Base-by-base conservation (phyloP, 2,797 vertebrate species). In the Emys orbicularis region DNA sequence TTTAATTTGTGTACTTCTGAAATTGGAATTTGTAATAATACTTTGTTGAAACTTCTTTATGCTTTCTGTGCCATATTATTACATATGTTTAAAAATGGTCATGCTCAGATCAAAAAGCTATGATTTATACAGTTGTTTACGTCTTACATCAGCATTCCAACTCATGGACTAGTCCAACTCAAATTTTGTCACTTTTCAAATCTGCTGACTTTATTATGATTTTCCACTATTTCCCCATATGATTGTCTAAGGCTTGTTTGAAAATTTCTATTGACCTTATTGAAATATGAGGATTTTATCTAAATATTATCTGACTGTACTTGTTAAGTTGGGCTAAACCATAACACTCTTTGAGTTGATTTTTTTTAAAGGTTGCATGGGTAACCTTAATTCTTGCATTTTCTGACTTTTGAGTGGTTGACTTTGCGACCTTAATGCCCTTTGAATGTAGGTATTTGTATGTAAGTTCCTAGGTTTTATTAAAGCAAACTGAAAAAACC, bases 51-150 rank as follows among this genome's bases (percentile, higher is more conserved):
- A 7, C 65, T 87, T 16, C 57, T 89, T 16, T 6, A 2, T 2
- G 6, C 2, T 90, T n/a, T 89, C 80, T 82, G 53, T 34, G 25
- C 81, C 88, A 65, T 8, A 21, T 92, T 93, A 31, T 86, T 52
- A 41, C 41, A 37, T 12, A 77, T n/a, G 34, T 79, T 10, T 0
- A 8, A 29, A 44, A 87, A 53, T 52, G 13, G 6, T 21, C 72
- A 5, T 49, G 13, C 25, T 88, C 11, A 19, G 76, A 23, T 23
- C 0, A 3, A 65, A 53, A 65, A 47, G 16, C 15, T 68, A 34
- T 84, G 68, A 92, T 12, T 59, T 87, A 2, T 54, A 1, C 25
- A n/a, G 49, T 8, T 9, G 2, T 1, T 9, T 80, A 21, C 9
- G 50, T 34, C 50, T 93, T 81, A 44, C 25, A 54, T 49, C 31